Evolutionary conservation across 2,797 vertebrate species (phyloP), one percentile per base, ranked within the genome.

Genomic region (Echiichthys vipera): DNA sequence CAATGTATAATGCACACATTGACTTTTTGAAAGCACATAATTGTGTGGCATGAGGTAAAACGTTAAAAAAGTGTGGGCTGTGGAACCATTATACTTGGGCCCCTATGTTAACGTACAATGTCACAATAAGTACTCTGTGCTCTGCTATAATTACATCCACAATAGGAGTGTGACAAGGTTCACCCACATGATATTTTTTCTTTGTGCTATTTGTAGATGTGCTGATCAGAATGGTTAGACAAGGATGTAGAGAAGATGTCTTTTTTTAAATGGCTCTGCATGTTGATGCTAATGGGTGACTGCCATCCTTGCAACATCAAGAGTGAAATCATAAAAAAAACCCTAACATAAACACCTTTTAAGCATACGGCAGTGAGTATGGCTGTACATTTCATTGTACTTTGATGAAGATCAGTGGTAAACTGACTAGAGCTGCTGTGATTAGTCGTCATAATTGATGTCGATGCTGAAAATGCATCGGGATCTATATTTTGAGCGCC

Each of bases 131-230:
- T 37, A 29, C 49, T 66, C 27, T 53, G 11, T 14, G 53, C 29
- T 67, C 29, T 0, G n/a, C 30, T 58, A 18, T 83, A 80, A 80
- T 77, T 74, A 77, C 54, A 30, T 47, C 29, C 58, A 56, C 25
- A 65, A 27, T 14, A 25, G 45, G 20, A 74, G 54, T 15, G 45
- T 27, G 45, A 54, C 27, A 77, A 12, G 11, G 43, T 67, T 80
- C 46, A 71, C 43, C 43, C 62, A 47, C 22, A 20, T 27, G 8
- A 64, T 65, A 51, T 58, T 49, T 80, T 37, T 56, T 20, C 24
- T 68, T 71, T 65, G 25, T 62, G 49, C 54, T 51, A 45, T 78
- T 66, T 65, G 51, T 39, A 30, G 50, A 74, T 20, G 12, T 69
- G 46, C 43, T 59, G 32, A 64, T 69, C 27, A 39, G 37, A 67